These are phyloP conservation scores for Corynorhinus townsendii DNA, from an alignment of 2,113 vertebrate species.

Conservation along the genomic window DNA sequence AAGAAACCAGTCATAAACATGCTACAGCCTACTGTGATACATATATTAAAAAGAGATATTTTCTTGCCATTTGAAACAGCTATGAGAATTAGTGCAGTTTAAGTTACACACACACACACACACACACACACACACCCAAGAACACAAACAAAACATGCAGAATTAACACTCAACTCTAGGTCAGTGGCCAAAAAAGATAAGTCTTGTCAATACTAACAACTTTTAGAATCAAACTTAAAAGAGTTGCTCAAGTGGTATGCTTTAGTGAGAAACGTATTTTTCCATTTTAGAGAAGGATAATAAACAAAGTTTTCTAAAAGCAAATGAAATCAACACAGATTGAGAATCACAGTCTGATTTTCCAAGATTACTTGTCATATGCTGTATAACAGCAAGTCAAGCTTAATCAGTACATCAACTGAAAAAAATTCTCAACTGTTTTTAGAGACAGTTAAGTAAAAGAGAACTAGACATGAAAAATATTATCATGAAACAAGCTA, in stretches of 20 bases:
- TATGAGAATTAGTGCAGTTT: slow-evolving; percentile 44
- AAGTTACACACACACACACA: slow-evolving; percentile 8
- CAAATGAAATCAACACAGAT: slow-evolving; percentile 48
- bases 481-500: slow-evolving; percentile 26
- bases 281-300: slow-evolving; percentile 42
- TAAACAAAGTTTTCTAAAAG: slow-evolving; percentile 22
- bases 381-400: slow-evolving; percentile 66
- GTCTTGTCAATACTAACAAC: slow-evolving; percentile 39
- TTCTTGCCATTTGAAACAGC: slow-evolving; percentile 57
- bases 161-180: slow-evolving; percentile 49
- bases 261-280: slow-evolving; percentile 27
- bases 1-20: slow-evolving; percentile 67
- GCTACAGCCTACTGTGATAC: slow-evolving; percentile 41
- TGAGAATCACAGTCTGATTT: slow-evolving; percentile 40
- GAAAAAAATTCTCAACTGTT: slow-evolving; percentile 24
- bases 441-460: slow-evolving; percentile 37
- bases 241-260: slow-evolving; percentile 29
- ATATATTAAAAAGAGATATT: slow-evolving; percentile 53
- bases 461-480: slow-evolving; percentile 35
- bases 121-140: not conserved
- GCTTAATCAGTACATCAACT: slow-evolving; percentile 36
- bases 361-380: slow-evolving; percentile 33
- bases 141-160: slow-evolving; percentile 32
- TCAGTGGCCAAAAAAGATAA: slow-evolving; percentile 33
- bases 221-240: slow-evolving; percentile 59